These are phyloP conservation scores for Tinamus guttatus DNA, from an alignment of 2,113 vertebrate genomes.

Conservation along the genomic window DNA sequence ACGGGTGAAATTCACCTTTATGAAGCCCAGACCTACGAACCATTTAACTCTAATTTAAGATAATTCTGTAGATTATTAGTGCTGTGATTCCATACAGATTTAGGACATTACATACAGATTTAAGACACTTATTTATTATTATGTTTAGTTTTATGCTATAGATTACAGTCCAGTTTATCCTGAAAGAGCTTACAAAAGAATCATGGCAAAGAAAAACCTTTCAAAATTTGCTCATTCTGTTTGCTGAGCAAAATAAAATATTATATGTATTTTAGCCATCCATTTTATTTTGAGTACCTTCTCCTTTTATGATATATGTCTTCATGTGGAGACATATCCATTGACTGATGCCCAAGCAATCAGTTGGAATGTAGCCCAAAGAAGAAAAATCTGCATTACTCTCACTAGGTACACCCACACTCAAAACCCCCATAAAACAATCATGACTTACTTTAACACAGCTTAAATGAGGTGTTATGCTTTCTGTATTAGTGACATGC, in stretches of 20 bases:
- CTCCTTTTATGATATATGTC: background rate
- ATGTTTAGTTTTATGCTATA: background rate
- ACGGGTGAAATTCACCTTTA: background rate
- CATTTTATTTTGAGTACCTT: background rate
- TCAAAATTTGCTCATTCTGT: background rate
- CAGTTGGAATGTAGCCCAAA: background rate
- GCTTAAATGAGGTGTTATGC: background rate
- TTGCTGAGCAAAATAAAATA: background rate
- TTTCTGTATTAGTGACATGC: background rate
- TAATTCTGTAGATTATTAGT: background rate
- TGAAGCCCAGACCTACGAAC: background rate
- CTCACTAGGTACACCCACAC: no score
- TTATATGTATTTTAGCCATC: background rate
- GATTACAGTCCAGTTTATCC: background rate
- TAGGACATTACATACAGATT: background rate
- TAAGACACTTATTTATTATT: no score
- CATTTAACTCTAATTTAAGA: background rate
- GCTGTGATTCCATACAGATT: background rate
- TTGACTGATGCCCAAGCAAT: background rate
- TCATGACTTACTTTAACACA: background rate
- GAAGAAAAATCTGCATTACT: background rate
- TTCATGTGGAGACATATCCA: background rate
- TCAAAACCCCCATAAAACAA: background rate
- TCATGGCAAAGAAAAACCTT: background rate
- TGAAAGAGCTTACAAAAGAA: background rate